Base-by-base conservation (phyloP, 2,888 invertebrate genomes). In the Himalopsyche anomala region DNA sequence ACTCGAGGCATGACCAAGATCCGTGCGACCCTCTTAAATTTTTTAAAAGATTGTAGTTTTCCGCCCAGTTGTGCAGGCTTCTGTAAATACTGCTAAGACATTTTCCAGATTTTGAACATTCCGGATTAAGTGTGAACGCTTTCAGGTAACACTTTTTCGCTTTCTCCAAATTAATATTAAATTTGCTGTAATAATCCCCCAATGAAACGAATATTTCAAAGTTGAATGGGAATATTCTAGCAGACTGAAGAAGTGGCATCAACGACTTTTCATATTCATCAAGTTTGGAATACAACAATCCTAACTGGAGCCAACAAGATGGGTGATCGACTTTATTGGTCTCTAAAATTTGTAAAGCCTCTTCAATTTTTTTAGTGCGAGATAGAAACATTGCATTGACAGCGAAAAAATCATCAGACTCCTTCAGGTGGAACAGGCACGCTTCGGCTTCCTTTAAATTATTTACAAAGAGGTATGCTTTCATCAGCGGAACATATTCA, bases 101-200 rank as follows among this genome's bases (percentile, higher is more conserved):
- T 89, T 95, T 94, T 12, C 96, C 96, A 87, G 96, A 96, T 89
- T 94, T 94, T 54, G 94, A 93, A 87, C 95, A 95, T 85, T 92
- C 91, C 15, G 94, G 93, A 92, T 97, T 96, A 3, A 98, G 93
- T 90, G 95, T 95, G 89, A 96, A 94, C 74, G 97, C 96, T 91
- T 97, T 97, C 91, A 97, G 96, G 91, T 96, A 98, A 91, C 98
- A 98, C 90, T 96, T 96, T 89, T 94, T 94, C 0, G 98, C 96
- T 89, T 97, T 96, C 82, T 94, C 93, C n/a, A 94, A 90, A 90
- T 98, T 96, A 83, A 92, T 91, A 86, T 94, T 94, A 62, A 93
- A 91, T 82, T 94, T 91, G 28, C 55, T 42, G 91, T 98, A 98
- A 90, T 95, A 96, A 89, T 95, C 93, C 1, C 98, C 98, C 87